Conservation (phyloP, 2,797 vertebrate genomes). For the Enteromius thamalakanensis region DNA sequence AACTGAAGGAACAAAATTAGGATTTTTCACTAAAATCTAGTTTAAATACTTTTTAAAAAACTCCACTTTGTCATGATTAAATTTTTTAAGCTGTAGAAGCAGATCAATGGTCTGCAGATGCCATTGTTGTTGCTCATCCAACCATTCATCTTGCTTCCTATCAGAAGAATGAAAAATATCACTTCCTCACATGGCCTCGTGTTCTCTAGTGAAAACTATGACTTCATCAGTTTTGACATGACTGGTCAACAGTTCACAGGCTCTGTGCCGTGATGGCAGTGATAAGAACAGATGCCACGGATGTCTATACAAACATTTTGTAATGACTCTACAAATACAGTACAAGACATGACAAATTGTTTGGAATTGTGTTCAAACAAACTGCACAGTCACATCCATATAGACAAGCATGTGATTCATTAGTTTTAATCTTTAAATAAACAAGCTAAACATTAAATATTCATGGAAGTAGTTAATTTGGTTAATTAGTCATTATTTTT, state of each 20-base stretch:
- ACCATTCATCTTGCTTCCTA: constrained; percentile 35
- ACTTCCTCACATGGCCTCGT: not conserved
- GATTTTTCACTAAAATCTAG: not conserved
- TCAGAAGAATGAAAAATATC: constrained; percentile 22
- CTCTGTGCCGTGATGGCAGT: constrained; percentile 19
- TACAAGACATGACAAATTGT: constrained; percentile 18
- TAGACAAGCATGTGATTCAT: constrained; percentile 7
- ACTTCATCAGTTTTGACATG: constrained; percentile 48
- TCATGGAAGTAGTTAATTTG: not conserved
- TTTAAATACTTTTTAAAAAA: not conserved
- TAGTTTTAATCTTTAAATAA: not conserved
- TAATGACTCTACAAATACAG: constrained; percentile 10
- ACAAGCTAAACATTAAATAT: not conserved
- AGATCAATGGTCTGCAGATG: constrained; percentile 36
- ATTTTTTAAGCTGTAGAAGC: constrained; percentile 15
- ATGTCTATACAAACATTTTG: constrained; percentile 19
- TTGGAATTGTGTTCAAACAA: constrained; percentile 15
- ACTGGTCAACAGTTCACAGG: constrained; percentile 51
- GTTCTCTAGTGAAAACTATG: constrained; percentile 40
- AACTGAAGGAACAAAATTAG: not conserved
- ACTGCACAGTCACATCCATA: constrained; percentile 13
- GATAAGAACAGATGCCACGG: constrained; percentile 35
- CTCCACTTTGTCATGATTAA: constrained; percentile 33
- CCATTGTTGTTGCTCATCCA: constrained; percentile 41
- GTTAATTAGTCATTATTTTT: not conserved